Base-by-base conservation (phyloP, 2,797 vertebrate genomes). In the Prionace glauca region DNA sequence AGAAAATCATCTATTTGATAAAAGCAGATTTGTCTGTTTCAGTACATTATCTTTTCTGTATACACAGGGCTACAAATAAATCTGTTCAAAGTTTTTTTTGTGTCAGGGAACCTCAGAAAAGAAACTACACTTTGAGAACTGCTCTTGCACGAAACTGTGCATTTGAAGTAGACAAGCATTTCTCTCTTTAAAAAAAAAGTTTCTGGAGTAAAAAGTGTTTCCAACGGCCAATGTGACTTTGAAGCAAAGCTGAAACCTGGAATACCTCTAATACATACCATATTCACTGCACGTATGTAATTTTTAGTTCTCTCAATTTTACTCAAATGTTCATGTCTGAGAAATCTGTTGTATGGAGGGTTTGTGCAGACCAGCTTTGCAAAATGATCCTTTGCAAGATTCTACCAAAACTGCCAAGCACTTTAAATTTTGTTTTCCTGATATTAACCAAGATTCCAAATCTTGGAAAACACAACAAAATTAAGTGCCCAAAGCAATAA, bases 1-100 rank as follows among this genome's bases (percentile, higher is more conserved):
- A 71, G 67, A 94, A 94, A 65, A 94, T 45, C n/a, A 72, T 60
- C 71, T 95, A 32, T 77, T 95, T 95, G 69, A 94, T 74, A 50
- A 74, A 24, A 94, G 67, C 36, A 56, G 71, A 74, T 95, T 72
- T 95, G 5, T 72, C 60, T 94, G 45, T 74, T 77, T 50, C 45
- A 50, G 29, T 74, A 45, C 93, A 32, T 74, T 91, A 84, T 10
- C 36, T 94, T 77, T 56, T 77, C 29, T 56, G 45, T 95, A 60
- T 72, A 77, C 26, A 77, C 12, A 77, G 45, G 41, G 45, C 93
- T 32, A 60, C 45, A 95, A 77, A 56, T 95, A 95, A 94, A 74
- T 50, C 29, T 56, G 8, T 56, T 60, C 93, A n/a, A 60, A 94
- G 32, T 11, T 74, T 65, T 81, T 29, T 90, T 72, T 94, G 41